Base-by-base conservation (phyloP, 1,140 invertebrate genomes). In the Drosophila lowei region DNA sequence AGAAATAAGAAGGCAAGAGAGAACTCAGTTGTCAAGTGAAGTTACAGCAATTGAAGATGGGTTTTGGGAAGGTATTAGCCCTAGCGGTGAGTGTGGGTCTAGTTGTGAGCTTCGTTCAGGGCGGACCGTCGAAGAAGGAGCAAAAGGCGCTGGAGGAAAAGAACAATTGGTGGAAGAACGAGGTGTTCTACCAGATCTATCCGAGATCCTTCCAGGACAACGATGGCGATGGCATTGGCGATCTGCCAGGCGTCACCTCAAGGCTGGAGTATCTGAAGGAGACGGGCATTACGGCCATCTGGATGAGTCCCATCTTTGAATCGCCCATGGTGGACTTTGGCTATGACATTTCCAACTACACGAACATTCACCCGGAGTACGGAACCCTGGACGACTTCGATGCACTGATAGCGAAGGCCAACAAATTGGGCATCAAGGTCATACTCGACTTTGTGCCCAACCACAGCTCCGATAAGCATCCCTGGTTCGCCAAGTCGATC, bases 351-450 rank as follows among this genome's bases (percentile, higher is more conserved):
- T 91, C 93, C 1, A 93, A 95, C 79, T 95, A 94, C 62, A 94
- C 96, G 75, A 92, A 93, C 7, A 93, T 98, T 46, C 93, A 96
- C 72, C 92, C 93, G 0, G 92, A 94, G 57, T 95, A 95, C 65
- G 97, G 96, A 3, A 95, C 93, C 0, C 92, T 97, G 86, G 92
- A 93, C 41, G 95, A 97, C 81, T 95, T 98, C 68, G 93, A 95
- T 59, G 83, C 91, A 1, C 88, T 98, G 16, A 79, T 95, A 1
- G 91, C 91, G 18, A 91, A 91, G 52, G 94, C 95, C 5, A 93
- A 95, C 16, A 16, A 65, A 7, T 16, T 91, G 50, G 79, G 78
- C 3, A 74, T 91, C 0, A 90, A 89, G 25, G 58, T 91, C 6
- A 89, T 91, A 2, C 58, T 91, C 18, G 91, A 91, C 54, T 91